Conservation (phyloP, 2,888 invertebrate genomes). For the Apotomis betuletana region DNA sequence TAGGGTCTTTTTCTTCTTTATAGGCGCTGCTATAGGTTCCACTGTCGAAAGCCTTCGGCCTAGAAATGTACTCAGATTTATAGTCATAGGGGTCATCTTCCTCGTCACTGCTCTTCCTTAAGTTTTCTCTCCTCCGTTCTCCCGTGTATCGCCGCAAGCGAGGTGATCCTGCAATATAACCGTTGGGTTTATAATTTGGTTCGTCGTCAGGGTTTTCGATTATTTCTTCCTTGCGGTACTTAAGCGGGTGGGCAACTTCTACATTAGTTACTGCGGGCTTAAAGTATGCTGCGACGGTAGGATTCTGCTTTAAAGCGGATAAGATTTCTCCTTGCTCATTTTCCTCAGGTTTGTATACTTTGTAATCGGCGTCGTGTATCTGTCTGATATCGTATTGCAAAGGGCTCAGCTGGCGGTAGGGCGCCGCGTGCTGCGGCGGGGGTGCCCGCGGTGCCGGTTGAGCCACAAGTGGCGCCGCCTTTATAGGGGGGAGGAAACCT, state of each 20-base stretch:
- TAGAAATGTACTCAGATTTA: slow-evolving; percentile 75
- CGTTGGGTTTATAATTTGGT: slow-evolving; percentile 77
- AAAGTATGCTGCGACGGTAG: slow-evolving; percentile 75
- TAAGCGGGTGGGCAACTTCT: slow-evolving; percentile 73
- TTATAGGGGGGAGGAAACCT: slow-evolving; percentile 65
- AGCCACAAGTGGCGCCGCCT: slow-evolving; percentile 66
- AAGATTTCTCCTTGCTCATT: slow-evolving; percentile 72
- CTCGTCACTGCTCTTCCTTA: slow-evolving; percentile 63
- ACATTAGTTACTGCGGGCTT: slow-evolving; percentile 73
- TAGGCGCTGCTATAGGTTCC: slow-evolving; percentile 75
- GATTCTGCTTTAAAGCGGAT: slow-evolving; percentile 75
- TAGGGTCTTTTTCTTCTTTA: slow-evolving; percentile 69
- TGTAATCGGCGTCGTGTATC: slow-evolving; percentile 77
- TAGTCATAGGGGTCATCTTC: slow-evolving; percentile 81
- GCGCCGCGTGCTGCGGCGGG: slow-evolving; percentile 52
- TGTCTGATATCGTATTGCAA: slow-evolving; percentile 77
- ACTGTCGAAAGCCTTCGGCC: slow-evolving; percentile 80
- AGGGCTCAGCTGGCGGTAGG: slow-evolving; percentile 63
- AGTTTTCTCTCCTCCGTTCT: slow-evolving; percentile 71
- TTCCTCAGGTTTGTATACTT: slow-evolving; percentile 77
- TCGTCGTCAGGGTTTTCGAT: slow-evolving; percentile 67
- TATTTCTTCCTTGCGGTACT: slow-evolving; percentile 73
- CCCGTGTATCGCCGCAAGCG: slow-evolving; percentile 79
- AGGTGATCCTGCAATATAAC: slow-evolving; percentile 77
- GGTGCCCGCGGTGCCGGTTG: slow-evolving; percentile 54